Percentiles rank a stretch among this genome's conserved stretches.
Conservation (phyloP, 2,797 vertebrate genomes). For the Siniperca scherzeri region DNA sequence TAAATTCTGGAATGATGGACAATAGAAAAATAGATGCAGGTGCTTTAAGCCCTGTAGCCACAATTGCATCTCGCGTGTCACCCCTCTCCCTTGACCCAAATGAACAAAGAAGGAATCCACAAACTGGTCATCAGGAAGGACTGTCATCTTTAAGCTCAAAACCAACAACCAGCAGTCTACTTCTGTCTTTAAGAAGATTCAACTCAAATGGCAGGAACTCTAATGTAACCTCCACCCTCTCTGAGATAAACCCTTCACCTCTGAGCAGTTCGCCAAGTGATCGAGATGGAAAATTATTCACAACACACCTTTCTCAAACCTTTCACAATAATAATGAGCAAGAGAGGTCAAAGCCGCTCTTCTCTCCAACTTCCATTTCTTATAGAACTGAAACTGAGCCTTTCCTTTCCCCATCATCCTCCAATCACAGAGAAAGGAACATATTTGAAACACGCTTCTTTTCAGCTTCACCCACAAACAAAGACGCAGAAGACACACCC, state of each 20-base stretch:
- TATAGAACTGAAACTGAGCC: slow-evolving; percentile 40
- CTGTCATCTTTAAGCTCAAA: slow-evolving; percentile 75
- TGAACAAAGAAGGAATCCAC: slow-evolving; percentile 63
- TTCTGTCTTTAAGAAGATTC: slow-evolving; percentile 81
- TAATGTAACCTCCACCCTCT: slow-evolving; percentile 32
- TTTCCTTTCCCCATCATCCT: slow-evolving; percentile 32
- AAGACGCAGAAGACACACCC: slow-evolving; percentile 17
- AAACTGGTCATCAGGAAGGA: slow-evolving; percentile 55
- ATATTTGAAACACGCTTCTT: slow-evolving; percentile 46
- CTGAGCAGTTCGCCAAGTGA: slow-evolving; percentile 46
- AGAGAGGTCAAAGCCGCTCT: slow-evolving; percentile 50
- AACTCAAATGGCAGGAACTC: slow-evolving; percentile 64
- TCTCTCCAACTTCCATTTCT: slow-evolving; percentile 55
- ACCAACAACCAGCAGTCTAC: slow-evolving; percentile 84
- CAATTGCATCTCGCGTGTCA: slow-evolving; percentile 25
- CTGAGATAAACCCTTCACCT: slow-evolving; percentile 43
- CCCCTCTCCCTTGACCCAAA: slow-evolving; percentile 52
- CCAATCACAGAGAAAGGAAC: slow-evolving; percentile 47
- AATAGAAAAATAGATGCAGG: slow-evolving; percentile 45
- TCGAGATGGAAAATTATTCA: slow-evolving; percentile 47
- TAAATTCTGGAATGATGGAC: slow-evolving; percentile 49
- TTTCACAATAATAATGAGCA: slow-evolving; percentile 51
- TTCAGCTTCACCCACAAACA: slow-evolving; percentile 44
- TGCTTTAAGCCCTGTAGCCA: slow-evolving; percentile 28
- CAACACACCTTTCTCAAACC: slow-evolving; percentile 41